These are phyloP conservation scores for Liolophura sinensis DNA, from an alignment of 1,140 invertebrate genomes.

Conservation along the genomic window DNA sequence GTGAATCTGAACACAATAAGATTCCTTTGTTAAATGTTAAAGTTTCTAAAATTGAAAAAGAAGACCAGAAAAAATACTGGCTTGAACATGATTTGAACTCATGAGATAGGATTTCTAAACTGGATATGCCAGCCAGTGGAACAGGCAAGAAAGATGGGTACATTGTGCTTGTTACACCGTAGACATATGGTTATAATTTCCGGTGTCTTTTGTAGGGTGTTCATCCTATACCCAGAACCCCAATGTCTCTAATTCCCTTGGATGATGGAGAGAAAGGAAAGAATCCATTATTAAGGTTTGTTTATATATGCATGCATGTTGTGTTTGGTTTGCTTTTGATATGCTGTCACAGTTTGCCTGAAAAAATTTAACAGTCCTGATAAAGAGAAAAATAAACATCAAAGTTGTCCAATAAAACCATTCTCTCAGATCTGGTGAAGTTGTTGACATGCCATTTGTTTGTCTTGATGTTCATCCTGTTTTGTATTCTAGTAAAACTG, in stretches of 20 bases:
- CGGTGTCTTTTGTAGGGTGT: constrained; percentile 30
- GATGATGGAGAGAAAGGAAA: constrained; percentile 47
- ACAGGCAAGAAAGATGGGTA: neutral
- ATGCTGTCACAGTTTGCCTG: neutral
- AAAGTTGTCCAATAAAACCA: too few species aligned
- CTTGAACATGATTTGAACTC: too few species aligned
- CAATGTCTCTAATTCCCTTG: constrained; percentile 40
- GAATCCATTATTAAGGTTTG: constrained; percentile 44
- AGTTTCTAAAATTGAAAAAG: too few species aligned
- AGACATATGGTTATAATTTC: neutral
- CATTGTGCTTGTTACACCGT: constrained; percentile 3
- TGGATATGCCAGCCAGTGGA: too few species aligned
- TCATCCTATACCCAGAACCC: constrained; percentile 37
- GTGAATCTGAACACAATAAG: neutral
- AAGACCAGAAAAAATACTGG: too few species aligned
- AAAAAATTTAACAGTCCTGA: too few species aligned
- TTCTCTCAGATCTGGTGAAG: too few species aligned
- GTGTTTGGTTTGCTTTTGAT: neutral
- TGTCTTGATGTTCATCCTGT: constrained; percentile 4
- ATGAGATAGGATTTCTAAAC: too few species aligned
- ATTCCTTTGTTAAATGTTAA: neutral
- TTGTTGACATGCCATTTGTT: too few species aligned
- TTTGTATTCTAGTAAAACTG: constrained; percentile 39
- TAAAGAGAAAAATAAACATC: too few species aligned
- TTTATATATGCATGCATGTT: too few species aligned